Evolutionary conservation across 1,140 invertebrate species (phyloP).

Genomic region (Euura saliciscinereae): DNA sequence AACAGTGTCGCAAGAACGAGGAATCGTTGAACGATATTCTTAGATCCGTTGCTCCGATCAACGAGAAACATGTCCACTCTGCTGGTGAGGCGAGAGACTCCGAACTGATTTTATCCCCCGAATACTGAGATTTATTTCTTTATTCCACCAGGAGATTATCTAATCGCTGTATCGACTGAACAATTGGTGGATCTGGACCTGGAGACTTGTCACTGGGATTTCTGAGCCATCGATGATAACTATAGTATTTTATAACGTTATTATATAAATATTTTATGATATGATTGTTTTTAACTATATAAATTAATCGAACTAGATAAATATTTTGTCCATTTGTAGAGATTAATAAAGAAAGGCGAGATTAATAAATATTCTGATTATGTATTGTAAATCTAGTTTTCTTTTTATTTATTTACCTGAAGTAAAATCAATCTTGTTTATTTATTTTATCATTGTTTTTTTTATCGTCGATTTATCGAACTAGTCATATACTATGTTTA

Average conservation of each 20-base stretch:
- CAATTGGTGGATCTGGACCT: slow-evolving; percentile 50
- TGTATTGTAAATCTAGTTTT: slow-evolving; percentile 2
- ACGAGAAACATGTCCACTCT: slow-evolving; percentile 52
- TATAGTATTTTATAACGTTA: slow-evolving; percentile 14
- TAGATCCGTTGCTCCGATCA: slow-evolving; percentile 61
- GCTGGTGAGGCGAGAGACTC: slow-evolving; percentile 40
- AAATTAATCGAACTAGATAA: background rate
- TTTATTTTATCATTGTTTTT: background rate
- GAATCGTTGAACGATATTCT: slow-evolving; percentile 57
- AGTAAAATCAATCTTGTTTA: background rate
- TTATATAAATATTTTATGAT: background rate
- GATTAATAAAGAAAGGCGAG: background rate
- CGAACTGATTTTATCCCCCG: background rate
- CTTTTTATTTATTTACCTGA: slow-evolving; percentile 9
- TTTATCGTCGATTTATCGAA: background rate
- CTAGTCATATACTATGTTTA: background rate
- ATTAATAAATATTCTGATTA: background rate
- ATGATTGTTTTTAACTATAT: background rate
- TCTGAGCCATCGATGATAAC: slow-evolving; percentile 33
- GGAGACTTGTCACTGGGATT: slow-evolving; percentile 58
- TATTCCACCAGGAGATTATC: slow-evolving; percentile 43
- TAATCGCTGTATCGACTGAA: slow-evolving; percentile 46
- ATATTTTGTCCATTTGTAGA: background rate
- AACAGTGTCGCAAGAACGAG: slow-evolving; percentile 60
- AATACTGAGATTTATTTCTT: slow-evolving; percentile 17